Evolutionary conservation across 2,797 vertebrate genomes (phyloP).

Genomic region (Melanotaenia trifasciata): DNA sequence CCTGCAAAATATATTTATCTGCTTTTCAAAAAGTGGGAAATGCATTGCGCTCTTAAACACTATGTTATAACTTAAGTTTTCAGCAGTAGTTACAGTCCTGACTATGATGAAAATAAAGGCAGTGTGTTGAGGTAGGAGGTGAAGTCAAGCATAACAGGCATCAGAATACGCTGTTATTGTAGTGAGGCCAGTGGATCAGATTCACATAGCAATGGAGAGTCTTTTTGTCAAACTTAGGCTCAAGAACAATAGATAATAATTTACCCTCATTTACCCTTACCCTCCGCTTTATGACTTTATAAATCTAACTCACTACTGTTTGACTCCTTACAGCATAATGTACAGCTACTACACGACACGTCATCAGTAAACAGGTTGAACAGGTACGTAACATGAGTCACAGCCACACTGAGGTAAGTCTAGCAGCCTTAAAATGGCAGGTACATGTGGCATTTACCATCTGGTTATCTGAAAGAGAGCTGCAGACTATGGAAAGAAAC

Average conservation of each 20-base stretch:
- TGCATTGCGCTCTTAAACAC: background rate
- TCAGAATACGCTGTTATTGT: slow-evolving; percentile 17
- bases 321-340: slow-evolving; percentile 13
- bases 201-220: slow-evolving; percentile 13
- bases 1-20: background rate
- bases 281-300: background rate
- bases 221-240: background rate
- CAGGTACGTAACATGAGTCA: slow-evolving; percentile 60
- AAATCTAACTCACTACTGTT: background rate
- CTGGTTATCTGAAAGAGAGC: slow-evolving; percentile 45
- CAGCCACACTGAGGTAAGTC: slow-evolving; percentile 30
- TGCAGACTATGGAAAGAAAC: slow-evolving; percentile 56
- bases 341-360: background rate
- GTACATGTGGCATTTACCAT: slow-evolving; percentile 51
- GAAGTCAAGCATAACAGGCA: slow-evolving; percentile 42
- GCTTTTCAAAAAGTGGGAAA: background rate
- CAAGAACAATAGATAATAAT: background rate
- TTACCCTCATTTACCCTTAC: too few relatives aligned
- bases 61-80: background rate
- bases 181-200: slow-evolving; percentile 24
- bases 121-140: background rate
- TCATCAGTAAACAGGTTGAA: slow-evolving; percentile 43
- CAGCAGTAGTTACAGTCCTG: background rate
- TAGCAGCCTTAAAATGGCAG: slow-evolving; percentile 13
- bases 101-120: background rate